Evolutionary conservation across 2,888 invertebrate species (phyloP), one percentile per base, ranked within the genome.

Genomic region (Himalopsyche anomala): DNA sequence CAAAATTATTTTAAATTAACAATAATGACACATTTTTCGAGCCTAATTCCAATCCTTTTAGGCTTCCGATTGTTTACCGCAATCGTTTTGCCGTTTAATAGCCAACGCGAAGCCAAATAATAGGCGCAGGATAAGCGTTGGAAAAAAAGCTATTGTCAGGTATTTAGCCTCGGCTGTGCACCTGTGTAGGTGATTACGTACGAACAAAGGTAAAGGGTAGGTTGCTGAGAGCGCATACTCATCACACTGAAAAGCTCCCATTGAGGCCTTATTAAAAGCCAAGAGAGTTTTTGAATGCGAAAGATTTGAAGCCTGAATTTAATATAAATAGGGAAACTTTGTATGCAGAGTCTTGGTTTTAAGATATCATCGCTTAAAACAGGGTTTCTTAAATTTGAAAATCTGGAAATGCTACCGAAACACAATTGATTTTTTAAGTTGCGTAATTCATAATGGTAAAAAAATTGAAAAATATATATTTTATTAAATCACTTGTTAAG

Each of bases 1-100:
- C 40, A 85, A 87, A 88, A 88, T 88, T 87, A 86, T 87, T 87
- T 88, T 87, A 87, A 86, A 88, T 88, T 88, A 87, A 88, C 87
- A 81, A 80, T 87, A 87, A 87, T 84, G 86, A 86, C 85, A 85
- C 84, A 86, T 88, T 88, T 88, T 88, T 88, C 88, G 84, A 85
- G 87, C 86, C 87, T 84, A 55, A 55, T 62, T 80, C 74, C 80
- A 82, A 86, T 84, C 88, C 83, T 82, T 86, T 86, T 88, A 87
- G 79, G 84, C 85, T 54, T 74, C 38, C 88, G 84, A 88, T 87
- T 88, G 88, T 88, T 87, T 88, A 82, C 85, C 82, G 82, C 79
- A 85, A 88, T 85, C 85, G 87, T 87, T 85, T 86, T 82, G 84
- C 83, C 86, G 85, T 83, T 88, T 86, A 87, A 84, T 83, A 85